These are phyloP conservation scores for Hypsibius dujardini DNA, from an alignment of 1,140 invertebrate genomes.

Conservation along the genomic window DNA sequence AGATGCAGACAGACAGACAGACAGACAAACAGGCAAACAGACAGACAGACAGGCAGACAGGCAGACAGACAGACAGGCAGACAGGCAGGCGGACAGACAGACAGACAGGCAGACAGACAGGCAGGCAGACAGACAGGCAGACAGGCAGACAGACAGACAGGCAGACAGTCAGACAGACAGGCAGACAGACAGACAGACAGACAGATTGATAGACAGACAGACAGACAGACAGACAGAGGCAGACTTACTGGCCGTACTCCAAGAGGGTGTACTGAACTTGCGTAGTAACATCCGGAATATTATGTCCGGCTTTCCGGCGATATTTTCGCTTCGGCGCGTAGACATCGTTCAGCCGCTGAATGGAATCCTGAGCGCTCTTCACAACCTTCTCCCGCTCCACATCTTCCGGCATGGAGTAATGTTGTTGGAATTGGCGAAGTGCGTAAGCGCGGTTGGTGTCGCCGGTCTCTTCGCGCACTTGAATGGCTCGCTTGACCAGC, in stretches of 20 bases:
- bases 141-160: too few species aligned
- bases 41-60: too few species aligned
- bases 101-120: too few species aligned
- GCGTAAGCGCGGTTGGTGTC: constrained; percentile 59
- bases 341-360: constrained; percentile 26
- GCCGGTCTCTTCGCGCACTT: constrained; percentile 52
- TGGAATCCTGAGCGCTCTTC: constrained; percentile 12
- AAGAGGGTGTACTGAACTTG: constrained; percentile 37
- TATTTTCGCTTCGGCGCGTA: constrained; percentile 35
- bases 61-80: too few species aligned
- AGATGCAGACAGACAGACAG: too few species aligned
- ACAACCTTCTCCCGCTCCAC: constrained; percentile 24
- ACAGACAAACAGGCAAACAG: too few species aligned
- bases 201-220: too few species aligned
- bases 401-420: constrained; percentile 40
- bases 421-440: constrained; percentile 62
- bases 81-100: too few species aligned
- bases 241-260: constrained; percentile 36
- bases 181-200: too few species aligned
- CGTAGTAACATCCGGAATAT: constrained; percentile 31
- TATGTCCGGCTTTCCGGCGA: constrained; percentile 31
- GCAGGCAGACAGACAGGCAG: too few species aligned
- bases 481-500: constrained; percentile 79
- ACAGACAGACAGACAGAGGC: too few species aligned
- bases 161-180: too few species aligned